Evolutionary conservation across 2,113 vertebrate genomes (phyloP).

Genomic region (Telmatochromis sp.): DNA sequence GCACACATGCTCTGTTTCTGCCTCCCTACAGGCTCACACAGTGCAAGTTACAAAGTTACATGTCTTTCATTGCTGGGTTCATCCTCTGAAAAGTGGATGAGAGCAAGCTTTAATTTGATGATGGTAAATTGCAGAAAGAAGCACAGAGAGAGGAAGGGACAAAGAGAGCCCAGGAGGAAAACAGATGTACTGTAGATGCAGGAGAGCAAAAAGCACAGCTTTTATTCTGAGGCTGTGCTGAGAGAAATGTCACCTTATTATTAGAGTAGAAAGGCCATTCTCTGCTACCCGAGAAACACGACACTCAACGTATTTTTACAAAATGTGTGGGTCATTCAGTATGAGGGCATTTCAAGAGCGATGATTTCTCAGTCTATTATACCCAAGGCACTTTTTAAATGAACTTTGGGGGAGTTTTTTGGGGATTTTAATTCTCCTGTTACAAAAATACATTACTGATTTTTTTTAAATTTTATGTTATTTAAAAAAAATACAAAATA

Average conservation of each 20-base stretch:
- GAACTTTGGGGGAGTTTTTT: accelerated
- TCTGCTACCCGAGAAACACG: not conserved
- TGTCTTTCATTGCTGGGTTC: not conserved
- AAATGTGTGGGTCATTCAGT: conserved; percentile 9
- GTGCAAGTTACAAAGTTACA: not conserved
- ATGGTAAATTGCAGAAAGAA: not conserved
- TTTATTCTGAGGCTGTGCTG: conserved; percentile 28
- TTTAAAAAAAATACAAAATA: not conserved
- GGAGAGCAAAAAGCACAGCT: conserved; percentile 11
- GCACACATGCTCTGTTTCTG: not conserved
- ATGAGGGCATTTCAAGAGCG: not conserved
- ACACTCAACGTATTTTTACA: not conserved
- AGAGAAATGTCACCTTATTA: conserved; percentile 58
- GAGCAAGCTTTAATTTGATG: not conserved
- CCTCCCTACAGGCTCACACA: not conserved
- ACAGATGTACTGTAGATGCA: not conserved
- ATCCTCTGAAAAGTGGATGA: not conserved
- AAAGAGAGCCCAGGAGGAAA: not conserved
- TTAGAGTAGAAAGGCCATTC: conserved; percentile 31
- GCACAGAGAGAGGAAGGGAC: not conserved
- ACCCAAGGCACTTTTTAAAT: not conserved
- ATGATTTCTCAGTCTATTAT: not conserved
- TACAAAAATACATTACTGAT: not conserved
- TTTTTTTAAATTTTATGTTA: accelerated
- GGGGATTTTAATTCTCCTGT: not conserved